Percentiles rank a stretch among this genome's conserved stretches.
Evolutionary conservation across 92 coral and sea anemone species (phyloP).

Genomic region (Diadumene lineata): DNA sequence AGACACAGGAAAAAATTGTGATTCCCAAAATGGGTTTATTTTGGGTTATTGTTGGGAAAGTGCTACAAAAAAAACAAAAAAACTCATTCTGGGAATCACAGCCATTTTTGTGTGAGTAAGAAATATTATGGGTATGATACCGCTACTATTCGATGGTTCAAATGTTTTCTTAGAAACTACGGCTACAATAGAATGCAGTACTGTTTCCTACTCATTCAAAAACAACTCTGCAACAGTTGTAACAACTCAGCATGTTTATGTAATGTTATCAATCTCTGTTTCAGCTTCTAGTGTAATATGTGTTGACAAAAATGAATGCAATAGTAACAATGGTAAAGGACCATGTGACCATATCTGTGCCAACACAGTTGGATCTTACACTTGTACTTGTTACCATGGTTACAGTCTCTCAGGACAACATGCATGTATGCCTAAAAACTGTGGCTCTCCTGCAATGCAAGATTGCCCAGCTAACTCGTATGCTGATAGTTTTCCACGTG

Average conservation of each 20-base stretch:
- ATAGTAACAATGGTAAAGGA: conserved; percentile 57
- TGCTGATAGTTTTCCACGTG: conserved; percentile 58
- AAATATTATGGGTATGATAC: not conserved
- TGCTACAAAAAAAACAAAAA: too few relatives aligned
- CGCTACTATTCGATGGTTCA: too few relatives aligned
- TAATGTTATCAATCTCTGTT: not conserved
- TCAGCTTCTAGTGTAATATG: conserved; percentile 56
- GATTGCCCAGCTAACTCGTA: conserved; percentile 75
- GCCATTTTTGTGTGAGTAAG: not conserved
- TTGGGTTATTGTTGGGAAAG: too few relatives aligned
- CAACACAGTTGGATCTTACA: conserved; percentile 71
- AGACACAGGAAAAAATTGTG: too few relatives aligned
- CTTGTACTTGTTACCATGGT: conserved; percentile 68
- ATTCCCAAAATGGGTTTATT: too few relatives aligned
- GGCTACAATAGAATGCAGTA: too few relatives aligned
- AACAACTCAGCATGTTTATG: too few relatives aligned
- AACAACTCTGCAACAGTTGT: not conserved
- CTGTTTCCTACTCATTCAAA: too few relatives aligned
- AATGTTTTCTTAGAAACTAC: too few relatives aligned
- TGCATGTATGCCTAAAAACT: conserved; percentile 60
- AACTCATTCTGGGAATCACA: too few relatives aligned
- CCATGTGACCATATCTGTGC: conserved; percentile 75
- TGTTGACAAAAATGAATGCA: conserved; percentile 74
- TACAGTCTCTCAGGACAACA: conserved; percentile 37
- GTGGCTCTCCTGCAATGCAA: conserved; percentile 46